Evolutionary conservation across 2,888 invertebrate species (phyloP).

Genomic region (Hyalella azteca): DNA sequence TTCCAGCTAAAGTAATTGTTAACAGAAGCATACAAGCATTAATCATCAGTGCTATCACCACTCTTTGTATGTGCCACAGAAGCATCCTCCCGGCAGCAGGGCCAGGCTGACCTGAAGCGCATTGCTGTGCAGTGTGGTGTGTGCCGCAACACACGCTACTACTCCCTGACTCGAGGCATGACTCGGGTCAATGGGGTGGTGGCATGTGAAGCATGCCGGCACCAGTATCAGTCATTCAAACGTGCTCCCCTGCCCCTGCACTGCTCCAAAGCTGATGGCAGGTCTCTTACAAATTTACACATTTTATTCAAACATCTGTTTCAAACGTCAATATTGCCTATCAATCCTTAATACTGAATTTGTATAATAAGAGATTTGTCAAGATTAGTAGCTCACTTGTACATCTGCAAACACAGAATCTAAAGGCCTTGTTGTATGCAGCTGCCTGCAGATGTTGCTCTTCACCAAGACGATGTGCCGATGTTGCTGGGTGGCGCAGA

Average conservation of each 20-base stretch:
- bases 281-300: no score
- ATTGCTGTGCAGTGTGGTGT: conserved; percentile 49
- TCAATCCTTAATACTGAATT: no score
- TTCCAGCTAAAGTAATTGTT: neutral
- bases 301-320: no score
- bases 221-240: conserved; percentile 52
- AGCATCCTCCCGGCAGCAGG: conserved; percentile 33
- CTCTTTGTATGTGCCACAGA: neutral
- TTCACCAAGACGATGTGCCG: conserved; percentile 45
- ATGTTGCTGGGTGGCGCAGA: conserved; percentile 50
- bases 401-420: no score
- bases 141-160: conserved; percentile 41
- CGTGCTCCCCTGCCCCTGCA: conserved; percentile 40
- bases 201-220: conserved; percentile 52
- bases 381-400: no score
- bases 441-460: conserved; percentile 20
- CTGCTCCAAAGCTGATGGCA: conserved; percentile 48
- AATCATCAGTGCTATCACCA: neutral
- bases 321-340: no score
- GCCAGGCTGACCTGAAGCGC: conserved; percentile 46
- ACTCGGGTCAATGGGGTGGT: conserved; percentile 45
- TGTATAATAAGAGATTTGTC: no score
- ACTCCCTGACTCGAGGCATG: conserved; percentile 47
- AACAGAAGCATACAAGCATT: neutral
- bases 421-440: neutral